Base-by-base conservation (phyloP, 37 sponge, comb jelly and placozoan species). In the Hexactinellida sp. region DNA sequence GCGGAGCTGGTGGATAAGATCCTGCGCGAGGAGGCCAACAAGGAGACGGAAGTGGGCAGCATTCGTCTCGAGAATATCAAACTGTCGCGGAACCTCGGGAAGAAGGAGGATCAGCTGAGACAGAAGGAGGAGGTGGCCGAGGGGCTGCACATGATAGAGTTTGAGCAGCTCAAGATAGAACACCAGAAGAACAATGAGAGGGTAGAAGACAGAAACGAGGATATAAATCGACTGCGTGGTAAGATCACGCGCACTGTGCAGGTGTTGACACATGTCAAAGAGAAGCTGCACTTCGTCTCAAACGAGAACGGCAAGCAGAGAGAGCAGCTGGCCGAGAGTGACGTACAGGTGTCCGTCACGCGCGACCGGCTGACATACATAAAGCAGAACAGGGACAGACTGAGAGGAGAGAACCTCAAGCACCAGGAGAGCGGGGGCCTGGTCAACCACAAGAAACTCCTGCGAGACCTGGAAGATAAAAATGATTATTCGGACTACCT, bases 101-200 rank as follows among this genome's bases (percentile, higher is more conserved):
- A 95, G 86, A 55, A 86, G 25, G 96, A 98, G 71, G 76, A 84
- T 34, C 94, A 89, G 38, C 38, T 98, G 34, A 95, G 89, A 38
- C 87, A 95, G 71, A 98, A 95, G 90, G 99, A 98, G 51, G 92
- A 95, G 71, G 87, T 98, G 30, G 95, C 96, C 19, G 99, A 93
- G 36, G 99, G 99, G 0, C 91, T 98, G 1, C 96, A 98, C 85
- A 89, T 95, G 90, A 95, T 98, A 13, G 99, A 98, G 85, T 98
- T 98, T 89, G 99, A 98, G 87, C 99, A 98, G 90, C 90, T 98
- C 24, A 95, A 95, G 86, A 98, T 98, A 38, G 94, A 95, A 84
- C 95, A 98, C 87, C 90, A 91, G 82, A 95, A 96, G 37, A 87
- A 96, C 23, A 95, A 93, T 87, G 99, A 98, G 85, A 98, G 95